Percentiles rank a stretch among this genome's conserved stretches.
Evolutionary conservation across 2,888 invertebrate genomes (phyloP).

Genomic region (Nomada ferruginata): DNA sequence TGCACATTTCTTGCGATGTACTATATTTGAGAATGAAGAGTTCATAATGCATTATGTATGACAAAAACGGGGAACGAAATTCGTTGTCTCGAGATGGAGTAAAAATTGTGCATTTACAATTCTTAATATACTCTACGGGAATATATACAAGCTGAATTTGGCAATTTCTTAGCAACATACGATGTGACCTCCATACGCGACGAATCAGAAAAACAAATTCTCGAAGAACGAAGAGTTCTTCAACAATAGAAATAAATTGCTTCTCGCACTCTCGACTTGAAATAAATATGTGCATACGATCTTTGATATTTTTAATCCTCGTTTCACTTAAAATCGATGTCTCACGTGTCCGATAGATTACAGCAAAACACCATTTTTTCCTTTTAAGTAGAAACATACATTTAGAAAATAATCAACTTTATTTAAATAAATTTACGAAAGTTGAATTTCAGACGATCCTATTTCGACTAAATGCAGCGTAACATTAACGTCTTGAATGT

Average conservation of each 20-base stretch:
- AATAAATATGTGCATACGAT: slow-evolving; percentile 1
- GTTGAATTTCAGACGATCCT: too few species aligned
- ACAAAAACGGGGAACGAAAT: neutral
- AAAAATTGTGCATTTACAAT: neutral
- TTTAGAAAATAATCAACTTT: too few species aligned
- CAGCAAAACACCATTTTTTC: too few species aligned
- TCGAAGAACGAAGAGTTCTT: neutral
- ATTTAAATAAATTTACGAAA: too few species aligned
- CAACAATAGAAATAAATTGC: slow-evolving; percentile 31
- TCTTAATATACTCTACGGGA: neutral
- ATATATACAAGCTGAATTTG: neutral
- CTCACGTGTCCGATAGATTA: too few species aligned
- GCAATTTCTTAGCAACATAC: slow-evolving; percentile 3
- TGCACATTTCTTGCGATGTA: neutral
- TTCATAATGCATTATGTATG: too few species aligned
- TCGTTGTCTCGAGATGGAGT: neutral
- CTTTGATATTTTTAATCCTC: slow-evolving; percentile 18
- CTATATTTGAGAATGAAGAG: too few species aligned
- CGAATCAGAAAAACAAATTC: slow-evolving; percentile 12
- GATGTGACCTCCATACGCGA: slow-evolving; percentile 1
- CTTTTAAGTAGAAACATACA: too few species aligned
- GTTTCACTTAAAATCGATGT: too few species aligned
- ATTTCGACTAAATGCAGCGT: too few species aligned
- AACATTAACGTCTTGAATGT: too few species aligned
- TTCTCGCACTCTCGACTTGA: neutral